Percentiles rank a stretch among this genome's conserved stretches.
These are phyloP conservation scores for Selenia dentaria DNA, from an alignment of 2,888 invertebrate species.

Conservation along the genomic window DNA sequence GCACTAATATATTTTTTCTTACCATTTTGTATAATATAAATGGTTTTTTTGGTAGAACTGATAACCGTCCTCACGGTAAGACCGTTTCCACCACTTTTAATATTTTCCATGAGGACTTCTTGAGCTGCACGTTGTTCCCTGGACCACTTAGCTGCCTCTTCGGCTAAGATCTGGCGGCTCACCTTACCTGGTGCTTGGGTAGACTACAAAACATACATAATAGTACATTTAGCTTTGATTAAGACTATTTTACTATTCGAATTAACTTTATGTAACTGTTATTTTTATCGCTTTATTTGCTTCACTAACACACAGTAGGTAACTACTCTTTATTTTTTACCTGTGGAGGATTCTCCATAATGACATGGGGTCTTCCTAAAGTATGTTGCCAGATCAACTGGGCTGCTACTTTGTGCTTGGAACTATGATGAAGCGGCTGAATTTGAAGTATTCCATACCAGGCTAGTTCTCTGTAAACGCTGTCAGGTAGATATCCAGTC, in stretches of 20 bases:
- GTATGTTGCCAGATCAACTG: slow-evolving; percentile 79
- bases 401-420: slow-evolving; percentile 73
- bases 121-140: slow-evolving; percentile 74
- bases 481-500: slow-evolving; percentile 78
- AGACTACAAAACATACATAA: slow-evolving; percentile 45
- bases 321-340: slow-evolving; percentile 44
- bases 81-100: slow-evolving; percentile 76
- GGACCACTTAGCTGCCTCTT: slow-evolving; percentile 79
- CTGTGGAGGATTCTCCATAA: slow-evolving; percentile 77
- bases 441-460: slow-evolving; percentile 80
- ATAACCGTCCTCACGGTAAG: slow-evolving; percentile 72
- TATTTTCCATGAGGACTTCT: slow-evolving; percentile 77
- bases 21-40: slow-evolving; percentile 76
- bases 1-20: too few species aligned
- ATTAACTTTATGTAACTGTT: too few species aligned
- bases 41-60: slow-evolving; percentile 54
- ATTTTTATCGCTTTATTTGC: too few species aligned
- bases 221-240: too few species aligned
- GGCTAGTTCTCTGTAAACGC: slow-evolving; percentile 74
- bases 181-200: slow-evolving; percentile 74
- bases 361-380: slow-evolving; percentile 74
- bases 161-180: slow-evolving; percentile 73
- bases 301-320: too few species aligned
- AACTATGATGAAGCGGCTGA: slow-evolving; percentile 71
- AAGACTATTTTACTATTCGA: too few species aligned